A percentile compares a stretch with the other conserved stretches of the same genome.
phyloP scores from a whole-genome alignment of 2,113 vertebrate species.

The Ophthalmotilapia sp. region DNA sequence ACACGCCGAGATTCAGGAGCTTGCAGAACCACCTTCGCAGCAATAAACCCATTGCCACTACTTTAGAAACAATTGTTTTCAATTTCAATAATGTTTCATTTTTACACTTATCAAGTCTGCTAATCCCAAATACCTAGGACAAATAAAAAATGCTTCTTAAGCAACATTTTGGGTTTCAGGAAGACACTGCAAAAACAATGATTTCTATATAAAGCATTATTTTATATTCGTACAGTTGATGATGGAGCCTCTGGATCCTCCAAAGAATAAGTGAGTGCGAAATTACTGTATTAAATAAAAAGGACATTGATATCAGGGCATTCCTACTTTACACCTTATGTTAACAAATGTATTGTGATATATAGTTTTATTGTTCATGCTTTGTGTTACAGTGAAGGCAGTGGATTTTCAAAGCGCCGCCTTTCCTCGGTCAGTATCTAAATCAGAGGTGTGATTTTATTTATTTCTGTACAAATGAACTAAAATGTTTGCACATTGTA shows the following conservation, averaged over 20 bases:
- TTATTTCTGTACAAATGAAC: background rate
- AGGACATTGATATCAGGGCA: background rate
- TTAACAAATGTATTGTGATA: background rate
- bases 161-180: background rate
- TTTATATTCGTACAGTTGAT: background rate
- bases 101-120: background rate
- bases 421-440: constrained; percentile 65
- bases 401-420: constrained; percentile 44
- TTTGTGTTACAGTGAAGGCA: constrained; percentile 35
- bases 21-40: background rate
- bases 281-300: background rate
- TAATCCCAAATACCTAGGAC: background rate
- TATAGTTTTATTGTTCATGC: background rate
- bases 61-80: background rate
- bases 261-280: constrained; percentile 46
- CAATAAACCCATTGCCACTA: background rate
- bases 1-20: background rate
- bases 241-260: constrained; percentile 57
- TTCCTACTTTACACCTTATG: background rate
- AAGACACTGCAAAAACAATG: background rate
- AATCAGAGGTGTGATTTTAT: background rate
- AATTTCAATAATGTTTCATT: background rate
- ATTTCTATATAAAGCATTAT: background rate
- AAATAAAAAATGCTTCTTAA: background rate
- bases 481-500: background rate